Base-by-base conservation (phyloP, 1,140 invertebrate genomes). In the Battus philenor region DNA sequence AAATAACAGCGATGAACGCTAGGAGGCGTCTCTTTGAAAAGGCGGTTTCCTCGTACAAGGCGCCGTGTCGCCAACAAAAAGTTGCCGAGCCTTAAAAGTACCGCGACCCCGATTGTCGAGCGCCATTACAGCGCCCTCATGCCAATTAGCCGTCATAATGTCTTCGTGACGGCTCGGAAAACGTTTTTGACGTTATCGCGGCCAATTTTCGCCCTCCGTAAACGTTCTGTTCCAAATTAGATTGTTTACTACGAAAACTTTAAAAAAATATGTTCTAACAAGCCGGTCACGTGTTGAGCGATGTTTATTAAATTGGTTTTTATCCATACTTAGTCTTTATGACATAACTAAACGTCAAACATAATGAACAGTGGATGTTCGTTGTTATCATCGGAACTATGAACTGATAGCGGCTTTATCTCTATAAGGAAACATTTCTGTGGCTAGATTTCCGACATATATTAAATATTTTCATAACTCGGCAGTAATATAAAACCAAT, bases 71-170 rank as follows among this genome's bases (percentile, higher is more conserved):
- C 18, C 18, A 20, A 20, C 18, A 20, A 20, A 20, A 20, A 20
- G 18, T 6, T 20, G 2, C 18, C 2, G 18, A 20, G 18, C 18
- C 30, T 22, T 17, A 4, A 20, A 36, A 36, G 17, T 11, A 9
- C 8, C 17, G 17, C 33, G 33, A 16, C 17, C 15, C 1, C 17
- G 9, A 36, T 36, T 36, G 33, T 18, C 17, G n/a, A 17, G 9
- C 18, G 18, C 26, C 36, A 30, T 52, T 50, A 56, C 34, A 44
- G 41, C 48, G 18, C 50, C 32, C 48, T 49, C 45, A 47, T 47
- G 43, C 41, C 48, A 54, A 59, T 59, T 59, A 51, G 41, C 33
- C 39, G 20, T 16, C 32, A 29, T 46, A 39, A 44, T 34, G 24
- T 45, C 43, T 34, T 34, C 29, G 20, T 44, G 53, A 46, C 33